Base-by-base conservation (phyloP, 2,888 invertebrate species). In the Deilephila porcellus region DNA sequence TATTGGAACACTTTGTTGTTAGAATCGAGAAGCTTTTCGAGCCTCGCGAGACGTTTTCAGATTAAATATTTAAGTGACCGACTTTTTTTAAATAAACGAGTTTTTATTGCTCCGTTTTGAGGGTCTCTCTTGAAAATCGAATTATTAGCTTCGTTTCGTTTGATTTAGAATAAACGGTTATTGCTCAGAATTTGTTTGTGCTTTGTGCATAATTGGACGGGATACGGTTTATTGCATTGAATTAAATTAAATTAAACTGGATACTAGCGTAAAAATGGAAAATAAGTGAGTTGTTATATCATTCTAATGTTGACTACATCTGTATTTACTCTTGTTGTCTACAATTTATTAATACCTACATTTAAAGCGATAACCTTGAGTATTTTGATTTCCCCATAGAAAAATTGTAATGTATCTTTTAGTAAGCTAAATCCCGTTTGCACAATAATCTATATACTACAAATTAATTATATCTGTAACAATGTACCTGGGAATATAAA, bases 1-100 rank as follows among this genome's bases (percentile, higher is more conserved):
- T 83, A 83, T 83, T 83, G 79, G 79, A 76, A 77, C 74, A 80
- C 82, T 83, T 81, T 81, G 77, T 83, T 79, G 71, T 78, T 74
- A 70, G 74, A 74, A 71, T 75, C 73, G 78, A 77, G 79, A 75
- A 60, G 71, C 71, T 60, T 71, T 45, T 37, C 71, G 71, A 71
- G 73, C 25, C 60, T 25, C 60, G 71, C 20, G 60, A 76, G 74
- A 76, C 70, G 11, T 71, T 76, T 76, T 45, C 20, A 29, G 74
- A 75, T 78, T n/a, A 73, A 81, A 79, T 78, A 77, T 78, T 75
- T 67, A 73, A 76, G 25, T 67, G 20, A 62, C 7, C 17, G 56
- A 60, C 34, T 53, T 70, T 71, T 73, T 17, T 56, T 6, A 6
- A 37, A n/a, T 56, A 70, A n/a, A 70, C 11, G 25, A 37, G 0